Conservation (phyloP, 2,113 vertebrate species). For the Arenaria interpres region DNA sequence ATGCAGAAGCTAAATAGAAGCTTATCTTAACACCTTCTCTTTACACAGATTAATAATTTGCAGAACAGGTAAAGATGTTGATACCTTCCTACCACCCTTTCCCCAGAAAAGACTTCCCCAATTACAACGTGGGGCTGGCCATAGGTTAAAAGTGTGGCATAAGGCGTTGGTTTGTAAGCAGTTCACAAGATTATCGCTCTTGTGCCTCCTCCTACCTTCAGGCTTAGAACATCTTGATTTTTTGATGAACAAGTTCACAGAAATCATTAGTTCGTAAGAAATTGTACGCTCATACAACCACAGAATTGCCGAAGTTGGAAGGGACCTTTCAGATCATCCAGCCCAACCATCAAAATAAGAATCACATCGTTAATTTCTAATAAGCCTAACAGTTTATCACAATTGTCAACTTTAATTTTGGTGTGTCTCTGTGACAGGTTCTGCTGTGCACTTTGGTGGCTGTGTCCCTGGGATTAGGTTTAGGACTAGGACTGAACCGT, state of each 20-base stretch:
- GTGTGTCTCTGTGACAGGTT: slow-evolving; percentile 65
- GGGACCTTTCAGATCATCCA: too few species aligned
- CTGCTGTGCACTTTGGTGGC: slow-evolving; percentile 74
- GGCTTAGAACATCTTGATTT: not conserved
- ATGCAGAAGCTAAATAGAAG: not conserved
- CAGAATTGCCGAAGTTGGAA: too few species aligned
- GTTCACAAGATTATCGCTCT: not conserved
- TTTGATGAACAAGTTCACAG: not conserved
- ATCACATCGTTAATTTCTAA: not conserved
- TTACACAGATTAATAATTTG: not conserved
- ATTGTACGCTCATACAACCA: not conserved
- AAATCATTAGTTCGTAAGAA: not conserved
- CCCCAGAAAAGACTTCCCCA: not conserved
- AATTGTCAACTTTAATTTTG: not conserved
- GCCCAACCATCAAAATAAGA: not conserved
- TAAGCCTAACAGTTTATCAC: not conserved
- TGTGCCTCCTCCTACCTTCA: not conserved
- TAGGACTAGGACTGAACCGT: slow-evolving; percentile 74
- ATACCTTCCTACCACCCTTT: not conserved
- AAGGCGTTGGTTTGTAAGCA: not conserved
- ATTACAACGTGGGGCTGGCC: not conserved
- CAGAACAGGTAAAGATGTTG: not conserved
- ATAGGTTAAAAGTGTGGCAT: not conserved
- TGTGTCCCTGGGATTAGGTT: slow-evolving; percentile 76
- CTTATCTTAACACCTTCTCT: not conserved